A percentile compares a stretch with the other conserved stretches of the same genome.
Evolutionary conservation across 2,113 vertebrate species (phyloP).

Genomic region (Ceyx margarethae): DNA sequence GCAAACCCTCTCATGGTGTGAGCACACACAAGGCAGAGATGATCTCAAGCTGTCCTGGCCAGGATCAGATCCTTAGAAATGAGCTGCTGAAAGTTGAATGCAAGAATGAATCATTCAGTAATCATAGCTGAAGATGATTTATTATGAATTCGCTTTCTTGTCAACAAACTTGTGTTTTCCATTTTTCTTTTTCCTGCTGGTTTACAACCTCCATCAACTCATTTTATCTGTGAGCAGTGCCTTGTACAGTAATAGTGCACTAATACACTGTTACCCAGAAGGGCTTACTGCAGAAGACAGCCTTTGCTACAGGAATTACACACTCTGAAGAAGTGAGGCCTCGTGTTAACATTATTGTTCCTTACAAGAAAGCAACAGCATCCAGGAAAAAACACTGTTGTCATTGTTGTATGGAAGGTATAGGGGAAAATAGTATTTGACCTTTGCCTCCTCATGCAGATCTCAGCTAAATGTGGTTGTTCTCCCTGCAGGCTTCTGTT

Average conservation of each 20-base stretch:
- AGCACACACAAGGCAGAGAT: not conserved
- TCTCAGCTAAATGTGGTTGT: accelerated
- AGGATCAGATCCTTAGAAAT: not conserved
- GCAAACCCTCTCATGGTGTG: not conserved
- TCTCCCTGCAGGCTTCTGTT: not conserved
- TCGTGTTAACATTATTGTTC: not conserved
- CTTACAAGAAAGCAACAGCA: not conserved
- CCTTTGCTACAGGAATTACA: not conserved
- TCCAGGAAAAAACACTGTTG: not conserved
- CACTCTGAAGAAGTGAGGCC: not conserved
- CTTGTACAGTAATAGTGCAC: not conserved
- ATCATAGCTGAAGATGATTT: not conserved
- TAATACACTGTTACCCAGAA: not conserved
- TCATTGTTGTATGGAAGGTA: not conserved
- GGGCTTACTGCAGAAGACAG: not conserved
- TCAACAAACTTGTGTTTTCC: not conserved
- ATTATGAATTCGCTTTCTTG: not conserved
- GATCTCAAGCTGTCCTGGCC: not conserved
- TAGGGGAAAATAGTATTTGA: not conserved
- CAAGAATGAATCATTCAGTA: not conserved
- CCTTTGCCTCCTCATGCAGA: not conserved
- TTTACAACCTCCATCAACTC: not conserved
- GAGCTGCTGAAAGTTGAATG: not conserved
- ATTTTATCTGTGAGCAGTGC: not conserved
- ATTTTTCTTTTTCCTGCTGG: not conserved